A percentile compares a stretch with the other conserved stretches of the same genome.
These are phyloP conservation scores for Eumeta japonica DNA, from an alignment of 1,140 invertebrate genomes.

Conservation along the genomic window DNA sequence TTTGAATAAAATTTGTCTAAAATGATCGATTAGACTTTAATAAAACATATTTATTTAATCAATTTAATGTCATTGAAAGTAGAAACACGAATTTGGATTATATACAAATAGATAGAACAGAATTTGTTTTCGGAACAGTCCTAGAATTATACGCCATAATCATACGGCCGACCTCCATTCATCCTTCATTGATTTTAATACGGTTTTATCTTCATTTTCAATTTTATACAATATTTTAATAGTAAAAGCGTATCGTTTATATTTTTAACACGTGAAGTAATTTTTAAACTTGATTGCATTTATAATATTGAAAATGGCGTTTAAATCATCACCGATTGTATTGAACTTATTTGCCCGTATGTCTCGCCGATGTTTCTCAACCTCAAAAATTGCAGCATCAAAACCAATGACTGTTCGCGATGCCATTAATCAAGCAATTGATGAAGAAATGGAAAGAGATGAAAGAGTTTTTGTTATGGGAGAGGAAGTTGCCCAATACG, in stretches of 20 bases:
- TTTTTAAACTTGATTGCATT: conserved; percentile 2
- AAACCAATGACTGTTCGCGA: conserved; percentile 91
- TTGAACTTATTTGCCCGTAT: conserved; percentile 29
- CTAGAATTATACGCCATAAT: no score
- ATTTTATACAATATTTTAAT: background rate
- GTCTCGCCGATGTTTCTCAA: conserved; percentile 36
- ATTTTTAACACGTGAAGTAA: no score
- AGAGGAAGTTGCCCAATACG: conserved; percentile 98
- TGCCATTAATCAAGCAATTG: conserved; percentile 93
- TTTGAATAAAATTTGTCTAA: no score
- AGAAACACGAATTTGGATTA: no score
- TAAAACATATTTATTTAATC: no score
- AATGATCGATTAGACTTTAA: no score
- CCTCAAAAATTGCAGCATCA: conserved; percentile 46
- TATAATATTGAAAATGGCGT: conserved; percentile 40
- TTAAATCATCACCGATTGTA: conserved; percentile 44
- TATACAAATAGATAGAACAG: no score
- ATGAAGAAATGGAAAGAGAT: conserved; percentile 96
- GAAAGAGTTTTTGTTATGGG: conserved; percentile 93
- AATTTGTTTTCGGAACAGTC: no score
- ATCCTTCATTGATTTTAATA: conserved; percentile 32
- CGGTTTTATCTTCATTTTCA: conserved; percentile 32
- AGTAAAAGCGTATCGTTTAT: background rate
- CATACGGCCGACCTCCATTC: conserved; percentile 50
- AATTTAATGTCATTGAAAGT: no score